Evolutionary conservation across 2,888 invertebrate genomes (phyloP).

Genomic region (Ceriagrion tenellum): DNA sequence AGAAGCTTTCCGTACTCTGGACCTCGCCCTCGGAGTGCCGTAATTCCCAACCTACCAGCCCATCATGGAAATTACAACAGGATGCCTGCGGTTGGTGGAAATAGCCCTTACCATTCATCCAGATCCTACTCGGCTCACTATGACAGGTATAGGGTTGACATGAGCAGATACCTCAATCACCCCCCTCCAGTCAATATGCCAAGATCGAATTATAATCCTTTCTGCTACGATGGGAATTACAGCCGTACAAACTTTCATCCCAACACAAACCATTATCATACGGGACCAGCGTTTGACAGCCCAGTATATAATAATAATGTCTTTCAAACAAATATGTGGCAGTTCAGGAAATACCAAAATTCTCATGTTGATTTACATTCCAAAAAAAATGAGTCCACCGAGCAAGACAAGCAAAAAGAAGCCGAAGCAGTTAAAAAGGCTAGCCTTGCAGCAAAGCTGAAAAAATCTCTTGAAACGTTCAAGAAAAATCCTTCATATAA

Average conservation of each 20-base stretch:
- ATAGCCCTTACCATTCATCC: neutral
- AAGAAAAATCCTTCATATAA: conserved; percentile 33
- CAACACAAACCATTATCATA: neutral
- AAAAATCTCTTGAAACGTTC: conserved; percentile 29
- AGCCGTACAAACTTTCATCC: neutral
- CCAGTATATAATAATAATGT: neutral
- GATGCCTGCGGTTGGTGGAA: neutral
- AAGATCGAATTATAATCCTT: neutral
- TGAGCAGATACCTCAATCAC: neutral
- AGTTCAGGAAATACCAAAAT: neutral
- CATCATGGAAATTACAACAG: neutral
- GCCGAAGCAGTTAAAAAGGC: conserved; percentile 6
- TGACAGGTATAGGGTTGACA: neutral
- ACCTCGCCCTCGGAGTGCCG: neutral
- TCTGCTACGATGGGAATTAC: neutral
- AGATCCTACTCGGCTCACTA: neutral
- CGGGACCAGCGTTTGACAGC: neutral
- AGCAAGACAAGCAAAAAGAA: neutral
- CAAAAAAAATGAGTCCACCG: neutral
- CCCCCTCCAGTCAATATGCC: neutral
- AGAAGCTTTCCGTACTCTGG: neutral
- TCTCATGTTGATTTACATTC: neutral
- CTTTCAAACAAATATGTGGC: neutral
- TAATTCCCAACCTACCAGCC: neutral
- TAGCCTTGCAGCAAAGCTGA: conserved; percentile 3